These are phyloP conservation scores for Zoanthus sociatus DNA, from an alignment of 92 coral and sea anemone species.

Conservation along the genomic window DNA sequence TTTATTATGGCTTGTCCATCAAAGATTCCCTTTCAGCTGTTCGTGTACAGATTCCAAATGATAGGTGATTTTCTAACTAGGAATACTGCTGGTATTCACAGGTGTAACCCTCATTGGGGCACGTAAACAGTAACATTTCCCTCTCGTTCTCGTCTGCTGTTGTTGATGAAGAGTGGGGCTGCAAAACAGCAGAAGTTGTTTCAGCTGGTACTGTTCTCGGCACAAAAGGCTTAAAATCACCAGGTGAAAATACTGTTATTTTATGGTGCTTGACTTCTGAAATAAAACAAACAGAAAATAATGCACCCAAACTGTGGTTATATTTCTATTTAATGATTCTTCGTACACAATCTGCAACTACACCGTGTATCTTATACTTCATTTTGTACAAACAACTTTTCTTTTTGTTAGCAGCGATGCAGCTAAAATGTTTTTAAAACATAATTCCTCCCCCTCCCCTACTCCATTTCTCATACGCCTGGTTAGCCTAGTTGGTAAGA, in stretches of 20 bases:
- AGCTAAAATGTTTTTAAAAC: not conserved
- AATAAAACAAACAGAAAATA: not conserved
- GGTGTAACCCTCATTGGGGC: not conserved
- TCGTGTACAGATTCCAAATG: constrained; percentile 10
- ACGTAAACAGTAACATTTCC: not conserved
- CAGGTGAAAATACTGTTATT: not conserved
- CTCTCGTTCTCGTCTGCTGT: not conserved
- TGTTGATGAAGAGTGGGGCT: not conserved
- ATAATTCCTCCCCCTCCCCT: not conserved
- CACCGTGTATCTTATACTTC: not conserved
- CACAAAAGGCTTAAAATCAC: not conserved
- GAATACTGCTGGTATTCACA: not conserved
- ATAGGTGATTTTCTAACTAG: not conserved
- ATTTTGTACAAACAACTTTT: not conserved
- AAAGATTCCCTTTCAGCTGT: not conserved
- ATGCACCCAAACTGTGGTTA: not conserved
- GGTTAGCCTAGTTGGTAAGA: too few species aligned
- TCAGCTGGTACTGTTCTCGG: not conserved
- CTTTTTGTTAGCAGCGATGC: not conserved
- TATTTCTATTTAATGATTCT: not conserved
- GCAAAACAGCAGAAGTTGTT: not conserved
- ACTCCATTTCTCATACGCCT: not conserved
- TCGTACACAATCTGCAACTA: not conserved
- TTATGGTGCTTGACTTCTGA: not conserved
- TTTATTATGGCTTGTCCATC: not conserved